phyloP scores from a whole-genome alignment of 2,888 invertebrate genomes.

The Andrena hattorfiana region DNA sequence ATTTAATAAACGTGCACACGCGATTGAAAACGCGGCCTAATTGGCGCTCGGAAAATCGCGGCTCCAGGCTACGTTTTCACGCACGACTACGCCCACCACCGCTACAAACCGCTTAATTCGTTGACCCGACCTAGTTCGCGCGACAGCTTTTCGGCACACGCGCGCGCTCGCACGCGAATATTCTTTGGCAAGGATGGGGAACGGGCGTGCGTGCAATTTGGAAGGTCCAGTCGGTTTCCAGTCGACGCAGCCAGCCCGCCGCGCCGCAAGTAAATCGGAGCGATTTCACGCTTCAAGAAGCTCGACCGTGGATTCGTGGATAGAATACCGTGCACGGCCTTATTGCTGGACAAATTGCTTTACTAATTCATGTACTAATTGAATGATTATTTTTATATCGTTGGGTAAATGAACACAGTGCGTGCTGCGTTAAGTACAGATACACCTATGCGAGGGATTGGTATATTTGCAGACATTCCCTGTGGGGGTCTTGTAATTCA shows the following conservation, averaged over 20 bases:
- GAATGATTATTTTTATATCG: not conserved
- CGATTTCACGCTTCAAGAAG: constrained; percentile 28
- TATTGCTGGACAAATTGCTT: constrained; percentile 6
- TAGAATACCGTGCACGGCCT: not conserved
- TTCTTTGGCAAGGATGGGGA: constrained; percentile 30
- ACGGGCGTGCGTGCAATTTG: constrained; percentile 52
- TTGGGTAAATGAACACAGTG: not conserved
- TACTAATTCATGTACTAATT: not conserved
- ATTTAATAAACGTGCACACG: constrained; percentile 37
- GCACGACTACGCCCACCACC: constrained; percentile 16
- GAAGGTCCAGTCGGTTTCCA: constrained; percentile 41
- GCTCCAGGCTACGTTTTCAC: constrained; percentile 23
- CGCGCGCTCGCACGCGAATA: constrained; percentile 5
- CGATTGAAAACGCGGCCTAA: constrained; percentile 43
- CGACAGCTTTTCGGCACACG: constrained; percentile 38
- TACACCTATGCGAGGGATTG: not conserved
- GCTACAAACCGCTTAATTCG: constrained; percentile 51
- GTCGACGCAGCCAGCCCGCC: constrained; percentile 48
- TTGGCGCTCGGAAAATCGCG: constrained; percentile 25
- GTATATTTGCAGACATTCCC: too few relatives aligned
- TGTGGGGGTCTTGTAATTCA: too few relatives aligned
- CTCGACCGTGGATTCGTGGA: not conserved
- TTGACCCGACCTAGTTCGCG: constrained; percentile 41
- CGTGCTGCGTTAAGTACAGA: not conserved
- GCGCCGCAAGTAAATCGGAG: constrained; percentile 36